Conservation (phyloP, 2,888 invertebrate species). For the Heliconius hortense region DNA sequence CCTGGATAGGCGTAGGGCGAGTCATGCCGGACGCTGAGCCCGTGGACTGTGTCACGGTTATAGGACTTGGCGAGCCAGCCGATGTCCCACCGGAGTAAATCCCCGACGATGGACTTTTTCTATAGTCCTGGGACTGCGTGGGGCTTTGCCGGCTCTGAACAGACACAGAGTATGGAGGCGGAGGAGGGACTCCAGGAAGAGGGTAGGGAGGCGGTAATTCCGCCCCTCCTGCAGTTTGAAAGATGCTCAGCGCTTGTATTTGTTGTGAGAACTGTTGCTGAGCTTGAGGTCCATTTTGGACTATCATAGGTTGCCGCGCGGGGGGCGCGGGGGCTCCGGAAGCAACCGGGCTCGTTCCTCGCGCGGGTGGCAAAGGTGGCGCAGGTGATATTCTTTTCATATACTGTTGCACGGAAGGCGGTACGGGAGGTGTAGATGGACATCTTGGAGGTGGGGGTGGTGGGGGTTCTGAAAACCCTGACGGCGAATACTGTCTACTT, state of each 20-base stretch:
- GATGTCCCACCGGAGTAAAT: slow-evolving; percentile 92
- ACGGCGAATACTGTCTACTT: slow-evolving; percentile 87
- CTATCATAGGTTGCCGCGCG: slow-evolving; percentile 89
- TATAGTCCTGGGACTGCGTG: slow-evolving; percentile 89
- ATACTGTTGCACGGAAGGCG: slow-evolving; percentile 82
- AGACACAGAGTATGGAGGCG: slow-evolving; percentile 92
- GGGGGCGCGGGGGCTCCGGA: slow-evolving; percentile 83
- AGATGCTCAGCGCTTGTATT: slow-evolving; percentile 92
- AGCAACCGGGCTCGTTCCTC: slow-evolving; percentile 88
- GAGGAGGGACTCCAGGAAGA: slow-evolving; percentile 85
- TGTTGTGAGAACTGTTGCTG: slow-evolving; percentile 94
- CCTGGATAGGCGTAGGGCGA: slow-evolving; percentile 90
- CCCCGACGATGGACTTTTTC: slow-evolving; percentile 93
- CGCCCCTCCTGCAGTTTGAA: slow-evolving; percentile 83
- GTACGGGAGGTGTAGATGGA: slow-evolving; percentile 86
- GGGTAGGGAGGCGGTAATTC: slow-evolving; percentile 87
- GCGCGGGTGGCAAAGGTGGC: slow-evolving; percentile 83
- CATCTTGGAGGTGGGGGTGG: slow-evolving; percentile 89
- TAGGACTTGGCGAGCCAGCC: slow-evolving; percentile 92
- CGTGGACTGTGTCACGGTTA: slow-evolving; percentile 85
- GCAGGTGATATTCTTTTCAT: slow-evolving; percentile 85
- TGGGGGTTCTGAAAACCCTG: slow-evolving; percentile 84
- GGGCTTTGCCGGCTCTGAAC: slow-evolving; percentile 94
- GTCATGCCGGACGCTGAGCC: slow-evolving; percentile 85
- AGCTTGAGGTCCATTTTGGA: slow-evolving; percentile 89